Evolutionary conservation across 1,140 invertebrate genomes (phyloP).

Genomic region (Tetragnatha versicolor): DNA sequence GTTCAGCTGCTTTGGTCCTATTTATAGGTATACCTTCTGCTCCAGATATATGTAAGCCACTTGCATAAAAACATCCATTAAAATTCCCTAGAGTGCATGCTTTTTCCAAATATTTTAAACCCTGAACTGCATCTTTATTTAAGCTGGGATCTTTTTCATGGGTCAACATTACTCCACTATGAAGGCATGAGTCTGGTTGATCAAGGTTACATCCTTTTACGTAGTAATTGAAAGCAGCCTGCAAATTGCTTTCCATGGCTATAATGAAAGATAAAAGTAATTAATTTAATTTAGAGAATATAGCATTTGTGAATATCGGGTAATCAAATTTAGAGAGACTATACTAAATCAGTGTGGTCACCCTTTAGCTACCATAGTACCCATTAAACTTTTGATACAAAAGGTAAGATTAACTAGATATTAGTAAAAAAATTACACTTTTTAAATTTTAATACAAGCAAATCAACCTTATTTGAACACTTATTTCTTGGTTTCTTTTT

Average conservation of each 20-base stretch:
- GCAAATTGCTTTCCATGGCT: background rate
- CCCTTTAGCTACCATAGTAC: background rate
- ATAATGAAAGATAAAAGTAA: background rate
- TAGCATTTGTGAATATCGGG: background rate
- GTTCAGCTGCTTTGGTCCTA: slow-evolving; percentile 77
- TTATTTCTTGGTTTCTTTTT: too few species aligned
- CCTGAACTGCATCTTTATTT: slow-evolving; percentile 64
- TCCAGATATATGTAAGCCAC: slow-evolving; percentile 78
- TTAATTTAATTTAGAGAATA: background rate
- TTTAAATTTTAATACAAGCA: background rate
- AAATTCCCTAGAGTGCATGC: slow-evolving; percentile 73
- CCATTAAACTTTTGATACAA: background rate
- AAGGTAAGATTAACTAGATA: background rate
- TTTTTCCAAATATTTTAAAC: slow-evolving; percentile 74
- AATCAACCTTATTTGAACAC: slow-evolving; percentile 1
- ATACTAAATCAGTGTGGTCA: background rate
- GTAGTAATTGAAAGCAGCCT: slow-evolving; percentile 73
- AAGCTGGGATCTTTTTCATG: slow-evolving; percentile 55
- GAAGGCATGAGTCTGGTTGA: slow-evolving; percentile 75
- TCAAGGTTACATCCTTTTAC: slow-evolving; percentile 78
- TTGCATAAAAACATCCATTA: slow-evolving; percentile 81
- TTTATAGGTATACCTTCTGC: slow-evolving; percentile 73
- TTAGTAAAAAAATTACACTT: background rate
- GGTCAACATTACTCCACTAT: slow-evolving; percentile 75
- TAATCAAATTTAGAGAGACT: background rate